Base-by-base conservation (phyloP, 2,888 invertebrate genomes). In the Mayetiola destructor region DNA sequence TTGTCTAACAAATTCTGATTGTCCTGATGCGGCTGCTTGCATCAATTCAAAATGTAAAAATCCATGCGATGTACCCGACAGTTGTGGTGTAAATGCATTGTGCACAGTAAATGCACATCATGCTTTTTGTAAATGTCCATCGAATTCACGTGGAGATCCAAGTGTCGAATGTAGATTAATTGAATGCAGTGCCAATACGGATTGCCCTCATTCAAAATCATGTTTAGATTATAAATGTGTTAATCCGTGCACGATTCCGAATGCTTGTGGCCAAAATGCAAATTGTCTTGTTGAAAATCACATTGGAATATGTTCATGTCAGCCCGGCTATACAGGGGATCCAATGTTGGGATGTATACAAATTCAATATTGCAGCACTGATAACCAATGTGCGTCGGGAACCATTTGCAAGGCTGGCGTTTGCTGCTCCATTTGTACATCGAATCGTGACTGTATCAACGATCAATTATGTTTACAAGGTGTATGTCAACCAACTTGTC, bases 391-490 rank as follows among this genome's bases (percentile, higher is more conserved):
- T 68, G 82, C 89, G 0, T 79, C 87, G 2, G 88, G 89, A 56
- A 85, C 89, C 12, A 85, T 83, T 65, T 92, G 92, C 66, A 79
- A 84, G 59, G 85, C 85, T 61, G 89, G 88, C 59, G 78, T 90
- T 60, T 91, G 91, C 66, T 65, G 70, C 76, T 84, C 88, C 14
- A 69, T 86, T 18, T 92, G 92, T 66, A 79, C 81, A 62, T 85
- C 82, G 63, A 80, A 85, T 20, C 79, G 91, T 60, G 91, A 92
- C 63, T 92, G 92, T 66, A 82, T 91, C 57, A 79, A 80, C 16
- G 87, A 89, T 64, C 91, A 92, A 73, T 74, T 89, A 14, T 92
- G 92, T 66, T 83, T 92, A 59, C 84, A 88, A 69, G 83, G 81
- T 12, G 80, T 87, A n/a, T 92, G 92, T 66, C 84, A 88, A 66